These are phyloP conservation scores for Caenorhabditis doughertyi DNA, from an alignment of 2,888 invertebrate genomes.

Conservation along the genomic window DNA sequence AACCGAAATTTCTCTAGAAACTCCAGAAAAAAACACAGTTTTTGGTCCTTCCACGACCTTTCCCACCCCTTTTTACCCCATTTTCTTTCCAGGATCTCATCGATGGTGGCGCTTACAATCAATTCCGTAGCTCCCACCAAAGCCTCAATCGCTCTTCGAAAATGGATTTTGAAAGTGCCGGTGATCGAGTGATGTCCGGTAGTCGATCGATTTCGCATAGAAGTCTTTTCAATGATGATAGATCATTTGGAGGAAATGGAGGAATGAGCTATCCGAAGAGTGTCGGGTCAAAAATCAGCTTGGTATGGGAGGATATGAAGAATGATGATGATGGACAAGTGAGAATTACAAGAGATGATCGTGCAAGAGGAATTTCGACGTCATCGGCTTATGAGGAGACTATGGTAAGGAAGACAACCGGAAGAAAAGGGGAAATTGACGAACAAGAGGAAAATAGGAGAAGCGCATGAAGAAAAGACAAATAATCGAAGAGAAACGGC, in stretches of 20 bases:
- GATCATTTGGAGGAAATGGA: not conserved
- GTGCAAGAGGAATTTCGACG: not conserved
- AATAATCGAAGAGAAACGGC: no score
- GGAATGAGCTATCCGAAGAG: not conserved
- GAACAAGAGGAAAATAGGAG: no score
- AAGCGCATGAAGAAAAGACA: no score
- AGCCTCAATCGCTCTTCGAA: slow-evolving; percentile 12
- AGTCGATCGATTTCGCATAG: slow-evolving; percentile 49
- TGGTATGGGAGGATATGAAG: slow-evolving; percentile 21
- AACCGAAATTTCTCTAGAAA: no score
- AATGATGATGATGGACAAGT: slow-evolving; percentile 8
- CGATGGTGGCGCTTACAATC: slow-evolving; percentile 53
- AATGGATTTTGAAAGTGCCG: slow-evolving; percentile 16
- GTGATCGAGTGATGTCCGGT: slow-evolving; percentile 34
- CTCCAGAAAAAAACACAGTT: no score
- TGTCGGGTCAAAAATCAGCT: slow-evolving; percentile 10
- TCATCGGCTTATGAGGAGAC: not conserved
- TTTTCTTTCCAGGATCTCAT: slow-evolving; percentile 17
- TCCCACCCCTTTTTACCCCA: not conserved
- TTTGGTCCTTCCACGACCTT: no score
- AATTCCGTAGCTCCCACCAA: slow-evolving; percentile 33
- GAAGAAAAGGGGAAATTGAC: no score
- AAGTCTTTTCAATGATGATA: slow-evolving; percentile 45
- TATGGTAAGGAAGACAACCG: not conserved
- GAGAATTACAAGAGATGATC: slow-evolving; percentile 23